Conservation (phyloP, 2,888 invertebrate genomes). For the Imbricaverruca yamaguchii region DNA sequence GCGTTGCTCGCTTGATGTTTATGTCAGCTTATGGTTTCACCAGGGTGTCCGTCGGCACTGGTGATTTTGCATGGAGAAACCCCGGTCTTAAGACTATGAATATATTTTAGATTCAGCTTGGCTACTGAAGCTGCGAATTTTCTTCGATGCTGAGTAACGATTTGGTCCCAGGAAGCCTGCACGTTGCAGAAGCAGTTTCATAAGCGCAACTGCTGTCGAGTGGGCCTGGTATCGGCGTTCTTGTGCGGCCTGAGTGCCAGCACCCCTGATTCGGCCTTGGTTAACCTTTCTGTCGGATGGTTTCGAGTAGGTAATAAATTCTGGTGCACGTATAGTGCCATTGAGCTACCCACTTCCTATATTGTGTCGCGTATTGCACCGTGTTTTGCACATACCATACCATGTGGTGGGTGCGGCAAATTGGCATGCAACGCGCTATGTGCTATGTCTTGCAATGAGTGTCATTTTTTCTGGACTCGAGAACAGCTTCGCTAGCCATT, state of each 20-base stretch:
- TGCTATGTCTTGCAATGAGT: too few species aligned
- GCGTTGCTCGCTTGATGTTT: constrained; percentile 5
- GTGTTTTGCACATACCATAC: too few species aligned
- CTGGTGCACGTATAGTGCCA: too few species aligned
- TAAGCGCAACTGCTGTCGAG: background rate
- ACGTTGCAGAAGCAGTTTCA: background rate
- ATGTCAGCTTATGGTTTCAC: constrained; percentile 13
- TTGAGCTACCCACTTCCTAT: too few species aligned
- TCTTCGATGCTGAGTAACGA: background rate
- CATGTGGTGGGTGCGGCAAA: too few species aligned
- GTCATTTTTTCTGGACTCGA: too few species aligned
- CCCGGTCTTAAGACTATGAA: background rate
- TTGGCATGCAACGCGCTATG: too few species aligned
- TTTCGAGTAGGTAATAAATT: background rate
- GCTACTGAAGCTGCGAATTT: background rate
- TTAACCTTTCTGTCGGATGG: background rate
- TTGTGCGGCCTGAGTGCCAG: background rate
- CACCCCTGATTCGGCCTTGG: background rate
- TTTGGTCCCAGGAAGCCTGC: background rate
- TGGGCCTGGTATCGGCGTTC: background rate
- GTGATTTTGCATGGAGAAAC: constrained; percentile 1
- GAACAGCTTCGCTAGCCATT: too few species aligned
- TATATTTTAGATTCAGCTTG: background rate
- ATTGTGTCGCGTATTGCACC: too few species aligned
- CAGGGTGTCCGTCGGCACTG: background rate